Conservation (phyloP, 2,797 vertebrate species). For the Danionella dracula region DNA sequence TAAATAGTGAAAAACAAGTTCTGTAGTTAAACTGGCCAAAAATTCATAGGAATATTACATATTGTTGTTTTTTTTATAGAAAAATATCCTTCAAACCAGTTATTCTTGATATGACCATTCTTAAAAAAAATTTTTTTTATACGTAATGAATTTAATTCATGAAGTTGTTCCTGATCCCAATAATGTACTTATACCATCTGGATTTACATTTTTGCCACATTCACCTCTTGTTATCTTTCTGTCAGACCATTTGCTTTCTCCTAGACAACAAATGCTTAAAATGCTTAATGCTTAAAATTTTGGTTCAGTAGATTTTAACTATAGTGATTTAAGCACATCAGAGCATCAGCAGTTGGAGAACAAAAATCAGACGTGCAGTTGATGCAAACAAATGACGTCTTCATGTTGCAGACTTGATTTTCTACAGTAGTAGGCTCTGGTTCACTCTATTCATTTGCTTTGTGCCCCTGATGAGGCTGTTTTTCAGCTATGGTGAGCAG, state of each 20-base stretch:
- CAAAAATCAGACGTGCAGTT: slow-evolving; percentile 1
- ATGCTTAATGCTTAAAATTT: neutral
- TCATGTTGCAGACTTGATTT: neutral
- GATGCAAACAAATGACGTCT: slow-evolving; percentile 22
- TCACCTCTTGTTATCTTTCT: too few species aligned
- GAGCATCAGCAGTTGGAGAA: neutral
- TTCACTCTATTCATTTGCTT: neutral
- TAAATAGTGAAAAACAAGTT: too few species aligned
- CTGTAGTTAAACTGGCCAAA: too few species aligned
- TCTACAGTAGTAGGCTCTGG: neutral
- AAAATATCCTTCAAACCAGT: too few species aligned
- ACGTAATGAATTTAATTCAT: too few species aligned
- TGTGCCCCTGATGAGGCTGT: slow-evolving; percentile 1
- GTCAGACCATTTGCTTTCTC: neutral
- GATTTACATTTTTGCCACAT: too few species aligned
- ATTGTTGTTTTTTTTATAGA: too few species aligned
- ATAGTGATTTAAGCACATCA: slow-evolving; percentile 1
- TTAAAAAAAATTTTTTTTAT: too few species aligned
- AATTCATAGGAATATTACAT: too few species aligned
- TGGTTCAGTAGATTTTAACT: slow-evolving; percentile 2
- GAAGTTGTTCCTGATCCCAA: too few species aligned
- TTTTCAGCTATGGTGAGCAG: neutral
- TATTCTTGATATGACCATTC: too few species aligned
- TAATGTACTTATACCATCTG: too few species aligned
- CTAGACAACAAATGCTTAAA: slow-evolving; percentile 1